These are phyloP conservation scores for Heliconius charithonia DNA, from an alignment of 2,888 invertebrate species.

Conservation along the genomic window DNA sequence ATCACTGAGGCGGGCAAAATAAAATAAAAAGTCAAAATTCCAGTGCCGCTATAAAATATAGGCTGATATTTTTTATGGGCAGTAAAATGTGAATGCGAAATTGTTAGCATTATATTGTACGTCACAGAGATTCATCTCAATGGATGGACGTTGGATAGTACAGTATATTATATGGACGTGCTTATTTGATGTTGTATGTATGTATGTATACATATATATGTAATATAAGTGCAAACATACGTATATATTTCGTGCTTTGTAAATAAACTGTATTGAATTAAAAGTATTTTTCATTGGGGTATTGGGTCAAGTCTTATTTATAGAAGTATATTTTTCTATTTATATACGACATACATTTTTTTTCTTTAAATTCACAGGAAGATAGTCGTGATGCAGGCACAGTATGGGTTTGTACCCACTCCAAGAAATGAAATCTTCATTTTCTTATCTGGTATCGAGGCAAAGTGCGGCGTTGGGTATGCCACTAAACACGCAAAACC, in stretches of 20 bases:
- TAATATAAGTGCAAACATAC: neutral
- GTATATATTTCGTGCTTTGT: neutral
- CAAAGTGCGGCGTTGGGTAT: too few species aligned
- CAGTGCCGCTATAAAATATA: constrained; percentile 62
- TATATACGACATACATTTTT: too few species aligned
- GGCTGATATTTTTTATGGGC: constrained; percentile 66
- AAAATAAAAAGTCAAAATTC: constrained; percentile 55
- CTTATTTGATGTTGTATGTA: constrained; percentile 17
- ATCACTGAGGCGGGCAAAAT: constrained; percentile 53
- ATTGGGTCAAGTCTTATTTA: neutral
- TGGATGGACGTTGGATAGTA: constrained; percentile 34
- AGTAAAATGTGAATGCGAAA: constrained; percentile 65
- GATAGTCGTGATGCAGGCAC: too few species aligned
- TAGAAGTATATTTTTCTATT: neutral
- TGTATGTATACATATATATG: neutral
- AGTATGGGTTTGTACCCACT: too few species aligned
- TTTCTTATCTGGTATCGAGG: too few species aligned
- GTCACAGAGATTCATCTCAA: constrained; percentile 48
- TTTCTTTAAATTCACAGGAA: neutral
- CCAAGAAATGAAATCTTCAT: too few species aligned
- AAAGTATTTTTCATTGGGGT: neutral
- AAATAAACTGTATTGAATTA: neutral
- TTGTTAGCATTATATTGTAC: constrained; percentile 57
- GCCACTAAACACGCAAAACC: too few species aligned
- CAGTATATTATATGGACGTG: constrained; percentile 16